Evolutionary conservation across 2,113 vertebrate species (phyloP), one percentile per base, ranked within the genome.

Genomic region (Casuarius casuarius): DNA sequence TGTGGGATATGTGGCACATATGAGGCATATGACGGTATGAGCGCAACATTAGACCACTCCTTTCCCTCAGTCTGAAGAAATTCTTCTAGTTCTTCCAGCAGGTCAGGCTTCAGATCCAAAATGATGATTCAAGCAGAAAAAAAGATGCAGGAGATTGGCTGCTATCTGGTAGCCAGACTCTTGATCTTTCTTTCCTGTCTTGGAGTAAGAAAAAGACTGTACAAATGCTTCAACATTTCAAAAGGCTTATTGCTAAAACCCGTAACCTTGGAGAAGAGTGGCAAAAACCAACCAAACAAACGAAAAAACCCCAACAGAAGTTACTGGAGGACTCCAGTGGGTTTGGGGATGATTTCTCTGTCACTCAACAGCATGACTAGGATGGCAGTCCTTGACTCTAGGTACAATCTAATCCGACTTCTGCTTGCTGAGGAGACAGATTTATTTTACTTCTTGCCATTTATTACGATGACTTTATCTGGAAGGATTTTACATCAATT

Each of bases 351-450:
- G n/a, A 40, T 42, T 90, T 79, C 51, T 71, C 16, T 68, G 35
- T 54, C 5, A 3, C 8, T 54, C 13, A 54, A 0, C 82, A 9
- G 22, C 1, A 0, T 23, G 7, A 28, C 16, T 63, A 10, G 5
- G 2, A 10, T 52, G 15, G 49, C 10, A 26, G 14, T 56, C 28
- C 31, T 72, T 31, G 28, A n/a, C 70, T 48, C 7, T 87, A 5
- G 73, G 8, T 72, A 87, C n/a, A 38, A 28, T n/a, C 2, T 75
- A 44, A 48, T 74, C 46, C 56, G 19, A 82, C 6, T 8, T 25
- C 12, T 7, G 2, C 9, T 72, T 79, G 7, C 6, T 25, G 5
- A 58, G 14, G 7, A 67, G 15, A 38, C 5, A 9, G 2, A 17
- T 13, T 16, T 46, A 42, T 61, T 58, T 61, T 17, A 38, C 42